These are phyloP conservation scores for Oscheius onirici DNA, from an alignment of 2,888 invertebrate species.

Conservation along the genomic window DNA sequence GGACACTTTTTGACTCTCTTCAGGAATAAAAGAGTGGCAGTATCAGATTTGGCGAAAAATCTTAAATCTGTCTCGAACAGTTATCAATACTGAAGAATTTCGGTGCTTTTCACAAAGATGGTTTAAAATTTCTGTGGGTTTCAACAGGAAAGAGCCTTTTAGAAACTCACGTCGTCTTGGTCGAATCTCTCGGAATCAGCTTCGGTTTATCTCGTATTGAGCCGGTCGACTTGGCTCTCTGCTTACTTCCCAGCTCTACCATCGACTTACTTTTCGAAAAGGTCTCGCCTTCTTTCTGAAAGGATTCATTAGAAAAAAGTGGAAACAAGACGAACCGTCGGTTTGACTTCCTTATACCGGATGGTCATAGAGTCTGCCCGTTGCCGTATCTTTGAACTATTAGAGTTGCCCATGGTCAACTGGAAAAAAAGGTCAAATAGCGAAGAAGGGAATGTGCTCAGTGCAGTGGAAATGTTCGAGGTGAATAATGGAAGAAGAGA, in stretches of 20 bases:
- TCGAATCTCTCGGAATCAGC: slow-evolving; percentile 15
- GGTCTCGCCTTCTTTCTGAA: slow-evolving; percentile 12
- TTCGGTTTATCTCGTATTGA: slow-evolving; percentile 31
- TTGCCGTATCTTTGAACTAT: slow-evolving; percentile 29
- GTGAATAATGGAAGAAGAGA: too few species aligned
- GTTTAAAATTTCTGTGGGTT: too few species aligned
- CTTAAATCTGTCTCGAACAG: too few species aligned
- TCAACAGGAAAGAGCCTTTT: too few species aligned
- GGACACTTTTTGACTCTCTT: not conserved
- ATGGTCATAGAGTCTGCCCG: slow-evolving; percentile 32
- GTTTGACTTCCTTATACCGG: slow-evolving; percentile 25
- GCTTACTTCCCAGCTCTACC: slow-evolving; percentile 23
- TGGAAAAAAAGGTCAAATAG: too few species aligned
- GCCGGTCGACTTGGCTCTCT: slow-evolving; percentile 10
- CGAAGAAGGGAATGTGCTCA: too few species aligned
- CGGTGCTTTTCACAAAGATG: too few species aligned
- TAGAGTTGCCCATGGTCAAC: slow-evolving; percentile 28
- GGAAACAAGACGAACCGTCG: not conserved
- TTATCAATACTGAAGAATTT: too few species aligned
- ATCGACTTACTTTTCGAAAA: slow-evolving; percentile 32
- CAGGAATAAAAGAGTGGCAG: slow-evolving; percentile 1
- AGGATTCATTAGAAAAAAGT: not conserved
- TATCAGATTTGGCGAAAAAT: too few species aligned
- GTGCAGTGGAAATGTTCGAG: too few species aligned
- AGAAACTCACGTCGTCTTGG: slow-evolving; percentile 18